Evolutionary conservation across 2,113 vertebrate species (phyloP), one percentile per base, ranked within the genome.

Genomic region (Pachycephala philippinensis): DNA sequence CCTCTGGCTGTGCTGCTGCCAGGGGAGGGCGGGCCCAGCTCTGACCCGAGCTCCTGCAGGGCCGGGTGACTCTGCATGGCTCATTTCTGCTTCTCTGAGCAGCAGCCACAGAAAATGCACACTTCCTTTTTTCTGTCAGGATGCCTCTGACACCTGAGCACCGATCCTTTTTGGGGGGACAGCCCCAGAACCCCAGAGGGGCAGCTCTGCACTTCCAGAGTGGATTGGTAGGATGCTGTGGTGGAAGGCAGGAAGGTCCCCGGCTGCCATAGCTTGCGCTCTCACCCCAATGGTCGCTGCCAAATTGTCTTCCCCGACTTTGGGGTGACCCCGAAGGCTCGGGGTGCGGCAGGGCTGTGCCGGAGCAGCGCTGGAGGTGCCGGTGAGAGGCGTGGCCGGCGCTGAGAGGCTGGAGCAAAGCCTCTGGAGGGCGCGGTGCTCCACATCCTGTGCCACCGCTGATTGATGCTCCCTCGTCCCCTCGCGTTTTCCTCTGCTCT

Each of bases 341-440:
- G 7, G 79, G 70, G 57, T 30, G 82, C 66, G 4, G 82, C 2
- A 5, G 75, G 68, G 53, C 52, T 14, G 59, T 50, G 64, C 31
- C 6, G 65, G 61, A 30, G 75, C 75, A 0, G 68, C 59, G 35
- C 27, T 22, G 66, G 60, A 11, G 56, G 6, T 24, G 44, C 56
- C 17, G 64, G 2, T 9, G 69, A 15, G 49, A 45, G 80, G 47
- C 23, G 15, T 20, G 47, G n/a, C 72, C 6, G 45, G 60, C 11
- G 4, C 44, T 5, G 68, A 11, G 54, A 69, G 65, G 47, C 50
- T 15, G 86, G 94, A 86, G 76, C 72, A 3, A 13, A 91, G 92
- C 84, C 61, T 93, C 92, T 94, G 92, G 79, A 93, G 84, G 72
- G 89, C 82, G 93, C 69, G 53, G 93, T 85, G 94, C 89, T 92